Base-by-base conservation (phyloP, 2,888 invertebrate species). In the Bembecia ichneumoniformis region DNA sequence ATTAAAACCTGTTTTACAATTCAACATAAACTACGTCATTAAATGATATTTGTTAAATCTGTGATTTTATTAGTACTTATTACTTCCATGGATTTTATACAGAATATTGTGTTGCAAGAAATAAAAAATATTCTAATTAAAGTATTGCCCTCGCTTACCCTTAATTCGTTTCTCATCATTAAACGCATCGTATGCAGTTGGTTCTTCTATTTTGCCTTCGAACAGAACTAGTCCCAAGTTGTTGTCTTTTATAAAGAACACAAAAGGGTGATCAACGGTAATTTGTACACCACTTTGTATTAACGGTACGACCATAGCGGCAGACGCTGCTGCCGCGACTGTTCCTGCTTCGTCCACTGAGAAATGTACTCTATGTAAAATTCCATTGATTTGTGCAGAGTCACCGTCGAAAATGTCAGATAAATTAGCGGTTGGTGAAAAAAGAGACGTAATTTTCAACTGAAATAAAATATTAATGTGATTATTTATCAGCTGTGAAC, bases 331-430 rank as follows among this genome's bases (percentile, higher is more conserved):
- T 2, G 91, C 90, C 0, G 92, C 93, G 3, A 88, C 74, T 0
- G 92, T 92, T 1, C 93, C 93, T 14, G 79, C 70, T 68, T 93
- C 93, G 52, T 90, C 90, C 0, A 93, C 90, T 45, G 90, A 82
- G 64, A 93, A 88, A 61, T 87, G 88, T 0, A 92, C 90, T 62
- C 90, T 90, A 62, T 93, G 93, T 46, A 89, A 66, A 10, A 93
- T 75, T 50, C 82, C 88, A 58, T 82, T 89, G 3, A 92, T 77
- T 50, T 79, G 75, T 0, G 88, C 67, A 0, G 73, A 61, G 0
- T 60, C 58, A 0, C 71, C 69, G 2, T 79, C 72, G 40, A 89
- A 77, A 46, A 92, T 90, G 14, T 88, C 88, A 0, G 89, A 81
- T 0, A 93, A 74, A 60, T 92, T 89, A 0, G 92, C 89, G 5